Conservation (phyloP, 2,888 invertebrate species). For the Orthosia incerta region DNA sequence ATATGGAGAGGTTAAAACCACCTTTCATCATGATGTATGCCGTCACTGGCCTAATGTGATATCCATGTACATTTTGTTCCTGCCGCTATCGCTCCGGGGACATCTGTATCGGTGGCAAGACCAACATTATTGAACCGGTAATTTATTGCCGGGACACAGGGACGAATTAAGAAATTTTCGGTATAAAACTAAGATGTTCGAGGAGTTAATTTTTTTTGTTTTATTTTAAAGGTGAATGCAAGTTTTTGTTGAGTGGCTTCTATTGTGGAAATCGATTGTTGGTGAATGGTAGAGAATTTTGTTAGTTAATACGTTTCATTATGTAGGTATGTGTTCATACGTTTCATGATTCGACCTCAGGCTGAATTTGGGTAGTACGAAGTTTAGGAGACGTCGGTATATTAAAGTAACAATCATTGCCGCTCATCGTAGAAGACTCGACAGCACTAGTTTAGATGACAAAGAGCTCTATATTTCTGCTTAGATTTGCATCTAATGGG, state of each 20-base stretch:
- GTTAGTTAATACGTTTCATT: not conserved
- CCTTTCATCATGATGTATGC: conserved; percentile 70
- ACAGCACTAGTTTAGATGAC: too few relatives aligned
- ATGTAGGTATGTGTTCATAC: not conserved
- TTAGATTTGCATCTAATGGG: too few relatives aligned
- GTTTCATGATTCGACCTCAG: too few relatives aligned
- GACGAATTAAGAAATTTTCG: conserved; percentile 79
- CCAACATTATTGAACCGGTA: conserved; percentile 87
- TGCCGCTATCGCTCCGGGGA: conserved; percentile 86
- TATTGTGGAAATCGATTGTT: conserved; percentile 8
- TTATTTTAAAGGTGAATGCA: conserved; percentile 39
- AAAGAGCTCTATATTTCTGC: too few relatives aligned
- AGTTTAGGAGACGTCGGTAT: too few relatives aligned
- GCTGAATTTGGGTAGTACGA: too few relatives aligned
- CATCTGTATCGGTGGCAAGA: conserved; percentile 90
- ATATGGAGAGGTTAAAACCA: conserved; percentile 61
- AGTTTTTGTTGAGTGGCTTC: conserved; percentile 24
- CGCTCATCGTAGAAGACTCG: not conserved
- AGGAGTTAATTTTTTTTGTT: conserved; percentile 25
- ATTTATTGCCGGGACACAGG: conserved; percentile 84
- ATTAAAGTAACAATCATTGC: not conserved
- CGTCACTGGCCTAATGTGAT: conserved; percentile 87
- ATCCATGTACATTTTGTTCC: conserved; percentile 88
- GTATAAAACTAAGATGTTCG: conserved; percentile 72
- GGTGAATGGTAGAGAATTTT: not conserved